A percentile compares a stretch with the other conserved stretches of the same genome.
Conservation (phyloP, 2,113 vertebrate genomes). For the Ophiodon elongatus region DNA sequence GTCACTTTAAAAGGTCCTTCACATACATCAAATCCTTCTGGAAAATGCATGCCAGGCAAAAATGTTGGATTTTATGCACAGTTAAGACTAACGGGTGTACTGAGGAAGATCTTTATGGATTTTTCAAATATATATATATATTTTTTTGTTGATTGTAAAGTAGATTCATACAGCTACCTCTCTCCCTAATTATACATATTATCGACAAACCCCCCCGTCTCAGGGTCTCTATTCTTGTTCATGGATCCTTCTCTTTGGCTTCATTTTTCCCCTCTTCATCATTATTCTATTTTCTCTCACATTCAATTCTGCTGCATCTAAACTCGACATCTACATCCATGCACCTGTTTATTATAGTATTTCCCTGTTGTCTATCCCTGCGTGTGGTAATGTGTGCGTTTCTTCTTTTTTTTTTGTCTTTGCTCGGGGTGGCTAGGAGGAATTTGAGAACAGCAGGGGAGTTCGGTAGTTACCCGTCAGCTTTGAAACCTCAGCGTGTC, state of each 20-base stretch:
- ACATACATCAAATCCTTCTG: neutral
- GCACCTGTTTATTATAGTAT: constrained; percentile 48
- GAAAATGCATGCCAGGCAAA: neutral
- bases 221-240: constrained; percentile 17
- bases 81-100: neutral
- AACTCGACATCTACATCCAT: constrained; percentile 13
- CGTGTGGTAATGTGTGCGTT: neutral
- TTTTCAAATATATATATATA: too few species aligned
- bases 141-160: neutral
- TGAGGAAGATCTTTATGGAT: neutral
- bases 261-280: constrained; percentile 30
- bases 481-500: constrained; percentile 65
- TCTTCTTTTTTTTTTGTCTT: neutral
- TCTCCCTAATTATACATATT: constrained; percentile 18
- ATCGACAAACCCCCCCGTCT: neutral
- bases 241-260: constrained; percentile 21
- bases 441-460: constrained; percentile 64
- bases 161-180: neutral
- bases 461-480: constrained; percentile 70
- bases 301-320: constrained; percentile 32
- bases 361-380: neutral
- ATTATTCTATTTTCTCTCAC: constrained; percentile 33
- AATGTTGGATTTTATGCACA: neutral
- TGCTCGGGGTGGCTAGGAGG: constrained; percentile 44
- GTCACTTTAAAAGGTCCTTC: neutral